phyloP scores from a whole-genome alignment of 2,888 invertebrate genomes.

The Merodon equestris region DNA sequence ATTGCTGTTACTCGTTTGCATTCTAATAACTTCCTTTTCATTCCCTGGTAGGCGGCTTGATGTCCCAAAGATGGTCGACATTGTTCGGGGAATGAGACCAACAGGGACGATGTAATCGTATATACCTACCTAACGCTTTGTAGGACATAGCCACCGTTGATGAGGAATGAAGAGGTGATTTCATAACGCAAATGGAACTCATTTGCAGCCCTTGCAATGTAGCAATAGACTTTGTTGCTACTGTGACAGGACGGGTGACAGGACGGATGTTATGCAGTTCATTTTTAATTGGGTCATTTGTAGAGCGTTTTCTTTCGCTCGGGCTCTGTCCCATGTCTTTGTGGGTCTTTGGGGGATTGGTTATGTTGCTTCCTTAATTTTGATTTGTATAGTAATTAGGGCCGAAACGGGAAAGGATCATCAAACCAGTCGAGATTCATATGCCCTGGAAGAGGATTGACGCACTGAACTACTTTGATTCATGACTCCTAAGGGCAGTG shows the following conservation, averaged over 20 bases:
- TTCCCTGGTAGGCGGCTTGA: conserved; percentile 8
- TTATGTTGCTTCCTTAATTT: no score
- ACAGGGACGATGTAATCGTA: no score
- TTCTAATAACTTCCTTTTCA: conserved; percentile 57
- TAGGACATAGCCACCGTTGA: neutral
- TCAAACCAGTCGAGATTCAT: no score
- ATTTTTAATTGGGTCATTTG: conserved; percentile 45
- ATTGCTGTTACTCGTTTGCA: conserved; percentile 65
- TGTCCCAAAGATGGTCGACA: conserved; percentile 13
- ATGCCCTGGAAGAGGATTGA: no score
- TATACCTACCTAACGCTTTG: neutral
- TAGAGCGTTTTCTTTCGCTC: neutral
- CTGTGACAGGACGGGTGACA: conserved; percentile 24
- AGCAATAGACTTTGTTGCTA: conserved; percentile 10
- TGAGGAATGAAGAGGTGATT: conserved; percentile 36
- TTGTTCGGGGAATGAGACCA: no score
- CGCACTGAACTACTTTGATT: no score
- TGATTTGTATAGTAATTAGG: no score
- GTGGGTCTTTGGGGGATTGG: no score
- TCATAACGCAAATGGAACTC: conserved; percentile 50
- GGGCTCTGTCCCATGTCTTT: no score
- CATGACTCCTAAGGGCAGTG: no score
- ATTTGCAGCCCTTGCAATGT: conserved; percentile 21
- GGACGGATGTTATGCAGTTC: conserved; percentile 36
- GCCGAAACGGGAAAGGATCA: no score